A percentile compares a stretch with the other conserved stretches of the same genome.
These are phyloP conservation scores for Datnioides undecimradiatus DNA, from an alignment of 2,113 vertebrate species.

Conservation along the genomic window DNA sequence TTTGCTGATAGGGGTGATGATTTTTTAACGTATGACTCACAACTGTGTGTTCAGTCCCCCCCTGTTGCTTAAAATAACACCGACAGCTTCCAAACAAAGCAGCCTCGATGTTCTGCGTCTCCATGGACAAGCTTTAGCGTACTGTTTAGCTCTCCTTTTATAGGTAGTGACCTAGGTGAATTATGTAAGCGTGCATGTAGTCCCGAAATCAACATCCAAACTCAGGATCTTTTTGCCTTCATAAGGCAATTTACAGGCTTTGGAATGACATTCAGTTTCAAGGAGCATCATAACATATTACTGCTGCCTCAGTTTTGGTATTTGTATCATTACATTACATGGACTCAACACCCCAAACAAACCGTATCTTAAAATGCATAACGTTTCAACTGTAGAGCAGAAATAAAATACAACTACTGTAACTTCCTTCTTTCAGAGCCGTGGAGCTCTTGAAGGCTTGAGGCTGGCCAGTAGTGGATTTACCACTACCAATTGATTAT, in stretches of 20 bases:
- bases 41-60: slow-evolving; percentile 51
- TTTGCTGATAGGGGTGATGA: slow-evolving; percentile 66
- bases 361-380: neutral
- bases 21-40: slow-evolving; percentile 76
- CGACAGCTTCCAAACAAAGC: slow-evolving; percentile 78
- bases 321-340: neutral
- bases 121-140: slow-evolving; percentile 53
- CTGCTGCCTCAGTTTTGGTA: neutral
- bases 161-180: slow-evolving; percentile 78
- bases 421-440: neutral
- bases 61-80: slow-evolving; percentile 76
- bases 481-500: slow-evolving; percentile 24
- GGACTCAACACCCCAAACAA: slow-evolving; percentile 2
- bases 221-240: slow-evolving; percentile 61
- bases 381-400: neutral
- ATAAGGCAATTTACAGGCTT: slow-evolving; percentile 59
- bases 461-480: neutral
- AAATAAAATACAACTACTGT: neutral
- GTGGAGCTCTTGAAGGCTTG: slow-evolving; percentile 6
- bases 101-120: slow-evolving; percentile 67
- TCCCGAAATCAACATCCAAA: slow-evolving; percentile 68
- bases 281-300: neutral
- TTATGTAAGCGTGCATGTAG: slow-evolving; percentile 70
- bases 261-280: slow-evolving; percentile 19
- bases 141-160: slow-evolving; percentile 79